Evolutionary conservation across 2,888 invertebrate genomes (phyloP), one percentile per base, ranked within the genome.

Genomic region (Trichogramma dendrolimi): DNA sequence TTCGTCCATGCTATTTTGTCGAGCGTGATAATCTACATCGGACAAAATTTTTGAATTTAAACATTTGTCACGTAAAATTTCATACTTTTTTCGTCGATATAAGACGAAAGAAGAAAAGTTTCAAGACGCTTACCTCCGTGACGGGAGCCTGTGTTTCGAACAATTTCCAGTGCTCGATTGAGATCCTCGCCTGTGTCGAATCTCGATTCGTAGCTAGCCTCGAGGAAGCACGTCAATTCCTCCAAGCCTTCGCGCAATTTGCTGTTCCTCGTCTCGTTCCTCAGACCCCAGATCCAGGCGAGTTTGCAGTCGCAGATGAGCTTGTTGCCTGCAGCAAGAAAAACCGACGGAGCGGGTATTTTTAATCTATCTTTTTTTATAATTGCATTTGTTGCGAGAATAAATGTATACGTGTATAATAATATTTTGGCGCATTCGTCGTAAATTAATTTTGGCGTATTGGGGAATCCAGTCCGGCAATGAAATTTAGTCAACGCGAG

Each of bases 221-320:
- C 88, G 79, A 88, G 82, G 76, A 85, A 84, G 78, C 91, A 92
- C 62, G 86, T 87, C 68, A 91, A 83, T 64, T 86, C 84, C 71
- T 90, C 89, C 57, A 92, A 81, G 43, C 87, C 85, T 69, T 85
- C 84, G 69, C 84, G 85, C 67, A 90, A 85, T 71, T 85, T 84
- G 69, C 83, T 82, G 76, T 88, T 90, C 77, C 86, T 85, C 67
- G 92, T 91, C 69, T 90, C 89, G 79, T 89, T 87, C 65, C 86
- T 84, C 64, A 92, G 81, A 52, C 82, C 82, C 80, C 88, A 88
- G 81, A 92, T 86, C 92, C 92, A 92, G 69, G 87, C 85, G 69
- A 92, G 81, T 68, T 89, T 87, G 79, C 92, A 92, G 83, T 92
- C 91, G 81, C 92, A 93, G 71, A 87, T 84, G 80, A 92, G 88